Conservation (phyloP, 2,888 invertebrate species). For the Mimachlamys varia region DNA sequence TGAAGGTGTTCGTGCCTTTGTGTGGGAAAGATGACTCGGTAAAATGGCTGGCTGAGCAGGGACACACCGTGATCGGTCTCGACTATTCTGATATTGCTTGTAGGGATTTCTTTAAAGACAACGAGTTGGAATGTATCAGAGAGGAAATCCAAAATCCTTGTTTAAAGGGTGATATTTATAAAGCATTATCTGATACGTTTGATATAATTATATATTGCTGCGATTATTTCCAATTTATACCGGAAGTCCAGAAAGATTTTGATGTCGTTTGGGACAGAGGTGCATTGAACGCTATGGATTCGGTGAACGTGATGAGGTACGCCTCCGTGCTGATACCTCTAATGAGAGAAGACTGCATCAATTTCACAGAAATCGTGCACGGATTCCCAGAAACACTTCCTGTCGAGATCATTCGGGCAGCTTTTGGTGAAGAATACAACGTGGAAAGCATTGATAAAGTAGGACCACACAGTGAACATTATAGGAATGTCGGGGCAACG, state of each 20-base stretch:
- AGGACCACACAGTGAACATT: slow-evolving; percentile 19
- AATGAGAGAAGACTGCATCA: background rate
- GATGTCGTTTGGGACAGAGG: slow-evolving; percentile 9
- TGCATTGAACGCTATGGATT: slow-evolving; percentile 3
- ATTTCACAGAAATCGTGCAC: slow-evolving; percentile 2
- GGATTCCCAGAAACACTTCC: background rate
- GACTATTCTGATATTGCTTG: background rate
- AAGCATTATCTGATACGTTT: background rate
- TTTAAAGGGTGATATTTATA: background rate
- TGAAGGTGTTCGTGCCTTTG: background rate
- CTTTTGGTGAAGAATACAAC: background rate
- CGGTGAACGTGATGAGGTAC: background rate
- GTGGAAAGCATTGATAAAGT: background rate
- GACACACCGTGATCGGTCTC: background rate
- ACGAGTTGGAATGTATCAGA: background rate
- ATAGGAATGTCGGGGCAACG: background rate
- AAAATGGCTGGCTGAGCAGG: background rate
- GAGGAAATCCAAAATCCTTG: background rate
- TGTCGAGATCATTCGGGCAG: background rate
- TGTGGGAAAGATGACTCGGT: slow-evolving; percentile 17
- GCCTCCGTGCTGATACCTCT: background rate
- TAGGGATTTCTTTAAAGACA: background rate
- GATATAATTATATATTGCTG: background rate
- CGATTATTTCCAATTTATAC: background rate
- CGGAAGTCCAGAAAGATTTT: background rate